Evolutionary conservation across 2,888 invertebrate species (phyloP), one percentile per base, ranked within the genome.

Genomic region (Apodemia mormo): DNA sequence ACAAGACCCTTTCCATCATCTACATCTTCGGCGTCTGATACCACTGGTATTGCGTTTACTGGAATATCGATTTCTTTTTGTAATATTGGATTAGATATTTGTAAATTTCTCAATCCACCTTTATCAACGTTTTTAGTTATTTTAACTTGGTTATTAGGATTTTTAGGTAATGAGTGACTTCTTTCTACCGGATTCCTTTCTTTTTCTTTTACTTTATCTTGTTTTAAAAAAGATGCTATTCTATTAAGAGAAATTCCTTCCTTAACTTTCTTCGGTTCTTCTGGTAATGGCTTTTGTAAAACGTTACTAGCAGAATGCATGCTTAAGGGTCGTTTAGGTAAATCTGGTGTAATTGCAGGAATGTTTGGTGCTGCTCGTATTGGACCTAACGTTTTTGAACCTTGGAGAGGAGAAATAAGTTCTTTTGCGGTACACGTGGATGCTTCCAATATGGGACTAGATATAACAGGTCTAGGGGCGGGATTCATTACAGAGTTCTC

Each of bases 51-150:
- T 0, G 95, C 94, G 14, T 93, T 94, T 9, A 94, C 90, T 0
- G 95, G 89, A 2, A 95, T 81, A 65, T 95, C 95, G 10, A 96
- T 96, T 67, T 95, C 94, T 70, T 94, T 94, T 80, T 96, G 96
- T 0, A 96, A 95, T 77, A 98, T 97, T 0, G 98, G 98, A 79
- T 96, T 95, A 0, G 98, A 98, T 79, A 98, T 98, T 83, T 97
- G 96, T 68, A 97, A 89, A 70, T 95, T 96, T 67, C 97, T 94
- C 68, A 98, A 81, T 0, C 95, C 94, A 14, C 95, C 96, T 79
- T 96, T 96, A 79, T 97, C 96, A 0, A 95, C 89, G 0, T 94
- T 90, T 76, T 96, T 96, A 69, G 94, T 94, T 9, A 95, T 92
- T 85, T 95, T 96, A 0, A 94, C 80, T 73, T 94, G 94, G 69